Evolutionary conservation across 1,140 invertebrate genomes (phyloP).

Genomic region (Hormaphis cornu): DNA sequence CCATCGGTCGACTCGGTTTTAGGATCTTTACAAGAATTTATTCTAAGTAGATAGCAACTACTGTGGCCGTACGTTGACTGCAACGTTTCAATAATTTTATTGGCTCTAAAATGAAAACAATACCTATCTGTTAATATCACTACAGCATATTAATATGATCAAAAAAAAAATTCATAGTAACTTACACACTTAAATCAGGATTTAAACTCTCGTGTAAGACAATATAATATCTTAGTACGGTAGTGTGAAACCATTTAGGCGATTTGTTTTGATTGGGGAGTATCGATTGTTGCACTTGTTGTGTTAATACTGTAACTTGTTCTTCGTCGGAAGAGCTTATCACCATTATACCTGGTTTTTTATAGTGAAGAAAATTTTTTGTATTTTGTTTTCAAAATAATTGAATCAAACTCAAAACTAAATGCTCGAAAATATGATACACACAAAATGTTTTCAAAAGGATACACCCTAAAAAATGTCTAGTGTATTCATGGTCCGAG

Average conservation of each 20-base stretch:
- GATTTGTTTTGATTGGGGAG: slow-evolving; percentile 62
- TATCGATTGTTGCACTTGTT: slow-evolving; percentile 69
- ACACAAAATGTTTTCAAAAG: no score
- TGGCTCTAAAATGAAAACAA: slow-evolving; percentile 45
- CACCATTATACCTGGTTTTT: slow-evolving; percentile 53
- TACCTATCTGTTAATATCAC: not conserved
- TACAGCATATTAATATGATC: not conserved
- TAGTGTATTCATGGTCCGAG: slow-evolving; percentile 90
- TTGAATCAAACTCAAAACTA: not conserved
- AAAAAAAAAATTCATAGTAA: not conserved
- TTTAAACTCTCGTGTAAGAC: slow-evolving; percentile 74
- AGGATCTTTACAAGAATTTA: slow-evolving; percentile 59
- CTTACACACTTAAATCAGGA: slow-evolving; percentile 45
- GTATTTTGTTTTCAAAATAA: not conserved
- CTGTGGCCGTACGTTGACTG: slow-evolving; percentile 73
- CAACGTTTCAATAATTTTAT: slow-evolving; percentile 69
- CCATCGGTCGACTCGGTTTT: not conserved
- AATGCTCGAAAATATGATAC: no score
- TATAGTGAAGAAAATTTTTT: slow-evolving; percentile 35
- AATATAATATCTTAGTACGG: slow-evolving; percentile 78
- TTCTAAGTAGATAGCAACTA: slow-evolving; percentile 77
- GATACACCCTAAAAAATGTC: slow-evolving; percentile 81
- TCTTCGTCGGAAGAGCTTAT: slow-evolving; percentile 71
- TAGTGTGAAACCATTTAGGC: slow-evolving; percentile 82
- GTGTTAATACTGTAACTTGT: slow-evolving; percentile 67